These are phyloP conservation scores for Temnothorax ravouxi DNA, from an alignment of 2,888 invertebrate species.

Conservation along the genomic window DNA sequence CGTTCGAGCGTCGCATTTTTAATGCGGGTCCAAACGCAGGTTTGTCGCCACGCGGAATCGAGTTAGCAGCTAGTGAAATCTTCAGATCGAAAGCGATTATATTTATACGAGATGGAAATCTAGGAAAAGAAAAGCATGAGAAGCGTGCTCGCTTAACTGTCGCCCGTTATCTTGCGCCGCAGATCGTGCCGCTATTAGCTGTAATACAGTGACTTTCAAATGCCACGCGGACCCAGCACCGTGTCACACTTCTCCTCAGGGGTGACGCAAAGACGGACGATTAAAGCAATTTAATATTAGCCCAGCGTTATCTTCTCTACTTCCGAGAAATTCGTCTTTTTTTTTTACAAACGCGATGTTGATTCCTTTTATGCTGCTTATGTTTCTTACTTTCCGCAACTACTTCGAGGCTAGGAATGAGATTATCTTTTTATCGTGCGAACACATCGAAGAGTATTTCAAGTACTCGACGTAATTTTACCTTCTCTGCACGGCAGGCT, in stretches of 20 bases:
- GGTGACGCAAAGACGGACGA: slow-evolving; percentile 18
- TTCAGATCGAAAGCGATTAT: slow-evolving; percentile 47
- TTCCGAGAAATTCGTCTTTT: not conserved
- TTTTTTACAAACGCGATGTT: not conserved
- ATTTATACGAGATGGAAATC: slow-evolving; percentile 34
- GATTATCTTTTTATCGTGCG: slow-evolving; percentile 47
- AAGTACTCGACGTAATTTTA: slow-evolving; percentile 34
- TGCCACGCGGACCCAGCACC: not conserved
- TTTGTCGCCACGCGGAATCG: slow-evolving; percentile 10
- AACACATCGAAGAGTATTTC: slow-evolving; percentile 36
- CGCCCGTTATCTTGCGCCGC: slow-evolving; percentile 24
- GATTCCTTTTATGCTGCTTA: slow-evolving; percentile 13
- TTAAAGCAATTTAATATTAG: slow-evolving; percentile 38
- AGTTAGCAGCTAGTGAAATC: slow-evolving; percentile 39
- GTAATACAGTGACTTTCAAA: slow-evolving; percentile 41
- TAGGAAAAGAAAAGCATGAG: slow-evolving; percentile 51
- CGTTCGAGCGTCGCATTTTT: not conserved
- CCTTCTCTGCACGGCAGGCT: slow-evolving; percentile 18
- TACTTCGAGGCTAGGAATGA: slow-evolving; percentile 6
- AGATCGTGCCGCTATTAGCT: slow-evolving; percentile 33
- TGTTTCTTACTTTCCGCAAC: slow-evolving; percentile 34
- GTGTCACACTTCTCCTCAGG: slow-evolving; percentile 21
- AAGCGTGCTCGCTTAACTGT: slow-evolving; percentile 42
- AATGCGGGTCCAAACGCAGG: not conserved
- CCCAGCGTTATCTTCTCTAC: slow-evolving; percentile 9